Conservation (phyloP, 2,113 vertebrate genomes). For the Clarias magur region DNA sequence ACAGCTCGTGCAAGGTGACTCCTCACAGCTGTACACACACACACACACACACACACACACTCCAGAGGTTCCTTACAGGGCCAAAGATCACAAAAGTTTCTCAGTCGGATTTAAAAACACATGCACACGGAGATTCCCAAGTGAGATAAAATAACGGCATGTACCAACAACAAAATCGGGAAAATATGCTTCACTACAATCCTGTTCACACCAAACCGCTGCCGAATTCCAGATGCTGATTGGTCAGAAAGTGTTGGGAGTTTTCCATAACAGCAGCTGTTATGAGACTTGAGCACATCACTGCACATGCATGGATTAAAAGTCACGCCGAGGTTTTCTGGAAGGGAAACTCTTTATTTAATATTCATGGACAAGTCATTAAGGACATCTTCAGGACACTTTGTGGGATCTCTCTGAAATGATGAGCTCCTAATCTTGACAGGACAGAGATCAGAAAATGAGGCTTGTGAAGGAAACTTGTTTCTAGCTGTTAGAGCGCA, state of each 20-base stretch:
- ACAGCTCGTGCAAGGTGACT: conserved; percentile 43
- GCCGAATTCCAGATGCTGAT: not conserved
- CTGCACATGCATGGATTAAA: not conserved
- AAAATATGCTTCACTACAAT: not conserved
- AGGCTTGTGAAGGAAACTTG: not conserved
- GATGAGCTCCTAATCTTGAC: not conserved
- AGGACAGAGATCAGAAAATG: not conserved
- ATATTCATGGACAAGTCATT: not conserved
- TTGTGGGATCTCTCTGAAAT: not conserved
- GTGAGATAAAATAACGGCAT: not conserved
- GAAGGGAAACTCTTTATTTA: not conserved
- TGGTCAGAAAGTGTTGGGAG: not conserved
- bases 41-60: conserved; percentile 9
- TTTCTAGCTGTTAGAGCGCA: not conserved
- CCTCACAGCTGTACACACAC: conserved; percentile 32
- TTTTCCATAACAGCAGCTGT: not conserved
- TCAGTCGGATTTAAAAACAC: not conserved
- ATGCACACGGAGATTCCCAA: not conserved
- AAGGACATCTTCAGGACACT: not conserved
- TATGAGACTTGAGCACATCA: not conserved
- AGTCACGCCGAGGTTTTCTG: not conserved
- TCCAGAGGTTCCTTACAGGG: not conserved
- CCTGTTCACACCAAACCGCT: not conserved
- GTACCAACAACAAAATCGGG: not conserved
- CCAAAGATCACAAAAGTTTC: not conserved